Base-by-base conservation (phyloP, 2,797 vertebrate genomes). In the Falco novaeseelandiae region DNA sequence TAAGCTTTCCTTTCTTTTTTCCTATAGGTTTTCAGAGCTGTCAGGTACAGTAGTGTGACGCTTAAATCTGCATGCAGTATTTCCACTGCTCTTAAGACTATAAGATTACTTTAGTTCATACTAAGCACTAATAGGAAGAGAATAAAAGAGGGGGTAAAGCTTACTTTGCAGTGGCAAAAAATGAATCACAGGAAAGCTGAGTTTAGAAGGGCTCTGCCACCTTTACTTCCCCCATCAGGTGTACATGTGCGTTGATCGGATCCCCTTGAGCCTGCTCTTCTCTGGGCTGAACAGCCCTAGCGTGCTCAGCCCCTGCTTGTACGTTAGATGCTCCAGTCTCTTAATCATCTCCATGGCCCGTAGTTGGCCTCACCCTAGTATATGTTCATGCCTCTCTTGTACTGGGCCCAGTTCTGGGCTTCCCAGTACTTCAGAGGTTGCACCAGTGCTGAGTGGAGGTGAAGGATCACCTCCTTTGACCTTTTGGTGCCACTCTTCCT, bases 141-240 rank as follows among this genome's bases (percentile, higher is more conserved):
- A 6, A 30, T 14, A 15, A 26, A 30, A 40, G 5, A 8, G 21
- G 1, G 8, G 4, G 4, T 70, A 40, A 46, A 69, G 16, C 19
- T 46, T 69, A 34, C 9, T 84, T 69, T 89, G 38, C 38, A 55
- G 44, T 36, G 42, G 27, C 36, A 87, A n/a, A 52, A 77, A 67
- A n/a, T 0, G 0, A 76, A 67, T 71, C 14, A 1, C n/a, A 34
- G 58, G 58, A 16, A 70, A 11, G 21, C 4, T 42, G 44, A 62
- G 26, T 6, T 40, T 36, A 14, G 40, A 85, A 70, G 72, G 57
- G 30, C 54, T 93, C 52, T 7, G 6, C 40, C 38, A 62, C 52
- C 21, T 85, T 91, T 67, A 30, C 20, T 46, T 26, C 21, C 29
- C 19, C 7, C 3, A 2, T 51, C 25, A 49, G 54, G 40, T 89